Evolutionary conservation across 2,888 invertebrate species (phyloP), one percentile per base, ranked within the genome.

Genomic region (Drosophila phalerata): DNA sequence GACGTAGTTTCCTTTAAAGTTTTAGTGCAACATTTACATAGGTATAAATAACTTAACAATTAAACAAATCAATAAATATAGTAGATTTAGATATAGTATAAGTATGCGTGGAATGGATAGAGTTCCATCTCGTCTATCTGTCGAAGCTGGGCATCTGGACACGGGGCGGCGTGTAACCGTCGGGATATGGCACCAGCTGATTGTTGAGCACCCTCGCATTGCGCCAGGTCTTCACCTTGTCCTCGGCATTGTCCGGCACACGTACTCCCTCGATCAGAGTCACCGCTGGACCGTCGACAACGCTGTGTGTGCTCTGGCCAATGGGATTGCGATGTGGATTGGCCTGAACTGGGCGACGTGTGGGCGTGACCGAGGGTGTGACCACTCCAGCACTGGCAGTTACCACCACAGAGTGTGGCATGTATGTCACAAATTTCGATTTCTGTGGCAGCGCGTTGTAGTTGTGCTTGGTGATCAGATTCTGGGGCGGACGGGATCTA

Each of bases 121-220:
- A 34, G 3, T n/a, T 17, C 25, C 1, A 11, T 22, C 9, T 5
- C 28, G 55, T 45, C 72, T 81, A 90, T 88, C 90, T 49, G 56
- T 91, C 91, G 42, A 91, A 91, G 51, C 88, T 90, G 69, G 85
- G 87, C 71, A 91, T 88, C 72, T 88, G 89, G 19, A 94, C 94
- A 73, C 94, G 94, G 1, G 95, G 94, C 52, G 95, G 95, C 69
- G 94, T 94, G 77, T 95, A 95, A 6, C 95, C 95, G 84, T 95
- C 94, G 51, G 96, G 96, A 81, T 96, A 96, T 17, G 96, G 96
- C 48, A 96, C 93, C 53, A 97, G 92, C 91, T 96, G 95, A 60
- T 97, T 96, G 88, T 97, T 97, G 48, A 97, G 96, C 13, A 97
- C 97, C 73, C 97, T 94, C 0, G 97, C 97, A 92, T 97, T 97